phyloP scores from a whole-genome alignment of 2,113 vertebrate genomes.

The Synchiropus splendidus region DNA sequence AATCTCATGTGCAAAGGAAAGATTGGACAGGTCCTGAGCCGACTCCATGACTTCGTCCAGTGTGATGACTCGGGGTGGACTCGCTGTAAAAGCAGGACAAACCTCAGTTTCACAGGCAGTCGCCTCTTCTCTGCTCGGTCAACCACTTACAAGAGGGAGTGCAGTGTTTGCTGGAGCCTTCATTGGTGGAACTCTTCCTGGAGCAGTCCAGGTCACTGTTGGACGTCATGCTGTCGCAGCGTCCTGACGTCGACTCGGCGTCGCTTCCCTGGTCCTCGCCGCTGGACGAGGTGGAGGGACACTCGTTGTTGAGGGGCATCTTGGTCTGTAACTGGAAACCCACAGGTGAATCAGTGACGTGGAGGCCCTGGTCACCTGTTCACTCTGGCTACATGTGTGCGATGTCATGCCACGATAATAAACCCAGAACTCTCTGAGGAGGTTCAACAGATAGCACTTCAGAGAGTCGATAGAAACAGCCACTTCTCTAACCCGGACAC shows the following conservation, averaged over 20 bases:
- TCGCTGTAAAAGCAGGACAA: slow-evolving; percentile 69
- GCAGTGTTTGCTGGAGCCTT: slow-evolving; percentile 82
- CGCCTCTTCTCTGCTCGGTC: too few relatives aligned
- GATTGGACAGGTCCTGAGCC: slow-evolving; percentile 74
- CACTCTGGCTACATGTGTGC: too few relatives aligned
- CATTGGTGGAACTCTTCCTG: slow-evolving; percentile 81
- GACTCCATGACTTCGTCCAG: slow-evolving; percentile 84
- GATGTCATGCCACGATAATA: too few relatives aligned
- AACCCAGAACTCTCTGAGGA: too few relatives aligned
- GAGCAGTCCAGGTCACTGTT: slow-evolving; percentile 77
- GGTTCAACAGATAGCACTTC: too few relatives aligned
- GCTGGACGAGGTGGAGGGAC: slow-evolving; percentile 56
- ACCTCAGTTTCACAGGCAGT: background rate
- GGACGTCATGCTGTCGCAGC: slow-evolving; percentile 73
- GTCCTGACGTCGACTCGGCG: slow-evolving; percentile 71
- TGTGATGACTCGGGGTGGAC: slow-evolving; percentile 76
- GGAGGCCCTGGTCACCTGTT: background rate
- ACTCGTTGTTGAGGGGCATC: slow-evolving; percentile 82
- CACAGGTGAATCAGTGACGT: too few relatives aligned
- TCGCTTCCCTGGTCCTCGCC: slow-evolving; percentile 77
- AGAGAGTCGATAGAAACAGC: too few relatives aligned
- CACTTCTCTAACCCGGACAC: too few relatives aligned
- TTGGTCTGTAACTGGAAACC: slow-evolving; percentile 39
- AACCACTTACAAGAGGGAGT: slow-evolving; percentile 80
- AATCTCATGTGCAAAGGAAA: slow-evolving; percentile 87